phyloP scores from a whole-genome alignment of 2,113 vertebrate genomes.

The Hemibagrus wyckioides region DNA sequence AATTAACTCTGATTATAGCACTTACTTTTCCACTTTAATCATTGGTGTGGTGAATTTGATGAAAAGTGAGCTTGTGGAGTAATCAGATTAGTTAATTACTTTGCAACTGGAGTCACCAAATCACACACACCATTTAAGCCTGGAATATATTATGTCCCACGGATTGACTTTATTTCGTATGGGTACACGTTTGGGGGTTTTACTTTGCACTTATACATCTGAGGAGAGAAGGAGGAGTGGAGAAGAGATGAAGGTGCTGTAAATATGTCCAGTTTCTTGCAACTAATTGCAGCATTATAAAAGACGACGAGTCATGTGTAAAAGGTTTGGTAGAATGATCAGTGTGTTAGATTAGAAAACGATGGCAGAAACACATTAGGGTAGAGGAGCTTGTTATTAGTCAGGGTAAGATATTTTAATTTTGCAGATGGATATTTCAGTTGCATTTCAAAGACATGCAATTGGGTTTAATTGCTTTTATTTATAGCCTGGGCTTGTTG shows the following conservation, averaged over 20 bases:
- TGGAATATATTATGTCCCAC: no score
- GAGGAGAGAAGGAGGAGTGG: neutral
- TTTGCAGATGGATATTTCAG: slow-evolving; percentile 57
- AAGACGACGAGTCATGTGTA: slow-evolving; percentile 46
- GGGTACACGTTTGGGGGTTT: neutral
- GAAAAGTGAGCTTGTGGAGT: slow-evolving; percentile 9
- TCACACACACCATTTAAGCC: neutral
- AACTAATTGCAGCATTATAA: slow-evolving; percentile 50
- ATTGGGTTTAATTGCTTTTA: slow-evolving; percentile 65
- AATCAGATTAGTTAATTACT: slow-evolving; percentile 3
- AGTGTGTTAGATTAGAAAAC: slow-evolving; percentile 46
- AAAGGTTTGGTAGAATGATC: slow-evolving; percentile 42
- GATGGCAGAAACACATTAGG: slow-evolving; percentile 33
- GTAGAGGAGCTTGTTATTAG: slow-evolving; percentile 45
- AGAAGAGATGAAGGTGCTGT: neutral
- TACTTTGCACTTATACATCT: neutral
- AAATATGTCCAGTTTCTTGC: slow-evolving; percentile 30
- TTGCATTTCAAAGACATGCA: slow-evolving; percentile 53
- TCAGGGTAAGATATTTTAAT: slow-evolving; percentile 56
- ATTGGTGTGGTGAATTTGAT: neutral
- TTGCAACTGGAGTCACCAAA: neutral
- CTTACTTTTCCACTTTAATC: slow-evolving; percentile 15
- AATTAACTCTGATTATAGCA: slow-evolving; percentile 19
- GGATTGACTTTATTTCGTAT: neutral
- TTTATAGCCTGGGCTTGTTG: slow-evolving; percentile 55